Conservation (phyloP, 2,797 vertebrate genomes). For the Fundulus diaphanus region DNA sequence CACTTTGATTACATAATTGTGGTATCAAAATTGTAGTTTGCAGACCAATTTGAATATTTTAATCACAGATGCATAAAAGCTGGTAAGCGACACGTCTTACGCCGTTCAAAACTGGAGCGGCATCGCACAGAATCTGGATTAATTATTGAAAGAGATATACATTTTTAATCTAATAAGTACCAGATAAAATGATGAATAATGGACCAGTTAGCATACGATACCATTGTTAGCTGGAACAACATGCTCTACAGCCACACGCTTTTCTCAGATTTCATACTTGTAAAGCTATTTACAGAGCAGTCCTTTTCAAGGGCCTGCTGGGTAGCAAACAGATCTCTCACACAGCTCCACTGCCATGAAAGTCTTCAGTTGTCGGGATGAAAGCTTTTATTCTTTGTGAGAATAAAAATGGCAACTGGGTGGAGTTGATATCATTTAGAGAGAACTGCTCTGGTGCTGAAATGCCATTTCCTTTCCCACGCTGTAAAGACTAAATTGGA, state of each 20-base stretch:
- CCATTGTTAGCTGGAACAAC: conserved; percentile 59
- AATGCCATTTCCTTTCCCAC: conserved; percentile 46
- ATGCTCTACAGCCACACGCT: conserved; percentile 30
- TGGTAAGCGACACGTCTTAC: conserved; percentile 11
- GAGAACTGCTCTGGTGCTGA: conserved; percentile 43
- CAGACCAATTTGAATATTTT: conserved; percentile 64
- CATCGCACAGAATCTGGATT: conserved; percentile 28
- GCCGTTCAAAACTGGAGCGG: conserved; percentile 31
- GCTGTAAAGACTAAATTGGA: conserved; percentile 52
- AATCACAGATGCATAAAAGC: conserved; percentile 49
- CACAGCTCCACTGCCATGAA: conserved; percentile 34
- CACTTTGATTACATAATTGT: conserved; percentile 69
- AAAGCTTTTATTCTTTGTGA: conserved; percentile 61
- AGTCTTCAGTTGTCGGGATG: conserved; percentile 51
- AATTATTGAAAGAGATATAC: conserved; percentile 62
- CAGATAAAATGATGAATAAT: conserved; percentile 72
- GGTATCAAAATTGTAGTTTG: conserved; percentile 57
- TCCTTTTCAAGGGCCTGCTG: conserved; percentile 56
- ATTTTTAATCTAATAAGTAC: conserved; percentile 69
- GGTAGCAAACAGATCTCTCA: conserved; percentile 52
- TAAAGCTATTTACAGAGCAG: conserved; percentile 57
- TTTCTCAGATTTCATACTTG: conserved; percentile 49
- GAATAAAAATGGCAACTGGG: conserved; percentile 51
- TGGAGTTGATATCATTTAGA: conserved; percentile 62
- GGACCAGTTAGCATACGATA: conserved; percentile 60